Conservation (phyloP, 2,888 invertebrate genomes). For the Drosophila anomalipes region DNA sequence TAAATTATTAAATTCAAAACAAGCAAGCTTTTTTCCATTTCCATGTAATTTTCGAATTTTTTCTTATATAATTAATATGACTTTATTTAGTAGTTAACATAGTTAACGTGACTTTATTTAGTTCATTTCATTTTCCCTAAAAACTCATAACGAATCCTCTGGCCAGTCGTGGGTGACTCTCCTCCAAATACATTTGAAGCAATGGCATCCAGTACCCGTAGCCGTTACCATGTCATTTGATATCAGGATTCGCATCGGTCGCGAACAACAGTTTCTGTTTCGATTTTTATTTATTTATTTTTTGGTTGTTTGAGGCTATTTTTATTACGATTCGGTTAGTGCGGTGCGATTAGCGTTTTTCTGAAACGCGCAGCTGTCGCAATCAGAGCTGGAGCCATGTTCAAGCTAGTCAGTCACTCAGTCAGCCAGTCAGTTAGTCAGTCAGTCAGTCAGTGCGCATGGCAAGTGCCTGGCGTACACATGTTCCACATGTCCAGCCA, state of each 20-base stretch:
- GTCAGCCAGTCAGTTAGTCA: constrained; percentile 48
- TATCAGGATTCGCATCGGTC: constrained; percentile 34
- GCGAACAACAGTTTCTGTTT: constrained; percentile 6
- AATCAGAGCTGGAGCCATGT: constrained; percentile 57
- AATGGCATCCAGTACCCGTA: constrained; percentile 8
- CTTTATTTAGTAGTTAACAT: neutral
- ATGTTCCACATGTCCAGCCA: constrained; percentile 62
- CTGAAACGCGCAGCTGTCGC: constrained; percentile 56
- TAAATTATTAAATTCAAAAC: neutral
- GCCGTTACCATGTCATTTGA: constrained; percentile 32
- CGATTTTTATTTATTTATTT: neutral
- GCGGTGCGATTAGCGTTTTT: constrained; percentile 69
- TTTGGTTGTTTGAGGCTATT: constrained; percentile 24
- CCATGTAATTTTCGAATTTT: neutral
- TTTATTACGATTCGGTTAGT: constrained; percentile 68
- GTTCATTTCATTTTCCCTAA: neutral
- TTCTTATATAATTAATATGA: neutral
- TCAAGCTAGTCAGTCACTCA: constrained; percentile 21
- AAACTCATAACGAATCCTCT: constrained; percentile 10
- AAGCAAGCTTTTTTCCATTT: neutral
- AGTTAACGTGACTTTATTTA: neutral
- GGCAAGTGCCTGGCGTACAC: constrained; percentile 78
- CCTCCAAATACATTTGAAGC: constrained; percentile 3
- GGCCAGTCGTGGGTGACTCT: constrained; percentile 15
- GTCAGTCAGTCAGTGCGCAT: constrained; percentile 63